Base-by-base conservation (phyloP, 1,140 invertebrate genomes). In the Pachypsylla venusta region DNA sequence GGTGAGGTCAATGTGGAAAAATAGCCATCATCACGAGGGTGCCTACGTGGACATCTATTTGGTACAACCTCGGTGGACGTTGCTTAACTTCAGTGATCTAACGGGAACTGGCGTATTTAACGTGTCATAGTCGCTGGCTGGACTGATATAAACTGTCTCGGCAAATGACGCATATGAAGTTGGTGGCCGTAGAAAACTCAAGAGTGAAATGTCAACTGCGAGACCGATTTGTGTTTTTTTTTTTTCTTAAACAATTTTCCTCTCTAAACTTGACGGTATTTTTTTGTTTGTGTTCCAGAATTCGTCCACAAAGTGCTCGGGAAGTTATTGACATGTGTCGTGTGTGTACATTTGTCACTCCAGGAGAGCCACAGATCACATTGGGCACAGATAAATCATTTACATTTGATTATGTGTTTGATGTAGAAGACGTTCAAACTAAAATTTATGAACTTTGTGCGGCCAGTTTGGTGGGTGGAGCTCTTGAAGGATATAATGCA, bases 331-430 rank as follows among this genome's bases (percentile, higher is more conserved):
- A 97, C 67, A 90, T 92, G 81, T 97, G 92, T 73, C 82, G 91
- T 58, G 79, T 93, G 48, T 98, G 94, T 71, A 96, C 93, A 0
- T 76, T 80, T 53, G 90, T 95, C 4, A 84, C 90, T 12, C 79
- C 84, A 1, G 85, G 82, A 1, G 89, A 93, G 64, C 88, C 93
- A 0, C 91, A 98, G 70, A 83, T 98, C 1, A 85, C 90, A 60
- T 76, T 99, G 5, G 94, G 93, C 53, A 84, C 86, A 16, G 93
- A 98, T 71, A 89, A 94, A 69, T 84, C 87, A 28, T 99, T 98
- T 75, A 98, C 96, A 4, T 99, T 95, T 72, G 93, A 99, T 74
- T 85, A 88, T 75, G 93, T 98, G 2, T 94, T 96, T 70, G 89
- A 94, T 69, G 82, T 80, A 3, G 76, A 75, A 56, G 75, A 79